phyloP scores from a whole-genome alignment of 2,888 invertebrate genomes.

The Aporophyla nigra region DNA sequence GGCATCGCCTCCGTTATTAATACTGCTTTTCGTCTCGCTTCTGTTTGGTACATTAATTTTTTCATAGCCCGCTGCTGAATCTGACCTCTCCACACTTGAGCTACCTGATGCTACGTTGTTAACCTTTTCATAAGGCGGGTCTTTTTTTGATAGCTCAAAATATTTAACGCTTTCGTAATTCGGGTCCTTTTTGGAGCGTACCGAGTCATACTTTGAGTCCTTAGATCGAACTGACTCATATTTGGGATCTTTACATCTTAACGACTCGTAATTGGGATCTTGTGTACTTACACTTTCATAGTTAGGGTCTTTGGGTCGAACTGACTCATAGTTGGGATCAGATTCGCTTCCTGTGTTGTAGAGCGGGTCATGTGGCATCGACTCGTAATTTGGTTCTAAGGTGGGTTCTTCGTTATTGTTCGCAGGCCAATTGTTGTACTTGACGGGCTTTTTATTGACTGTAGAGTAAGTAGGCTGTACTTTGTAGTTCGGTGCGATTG shows the following conservation, averaged over 20 bases:
- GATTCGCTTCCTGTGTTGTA: constrained; percentile 94
- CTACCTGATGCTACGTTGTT: constrained; percentile 78
- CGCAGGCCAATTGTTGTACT: constrained; percentile 89
- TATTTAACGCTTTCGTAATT: constrained; percentile 96
- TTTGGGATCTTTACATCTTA: constrained; percentile 92
- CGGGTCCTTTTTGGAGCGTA: constrained; percentile 92
- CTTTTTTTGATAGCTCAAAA: constrained; percentile 90
- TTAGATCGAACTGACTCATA: constrained; percentile 89
- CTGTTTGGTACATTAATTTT: constrained; percentile 82
- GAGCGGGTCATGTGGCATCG: constrained; percentile 92
- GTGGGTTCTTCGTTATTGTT: constrained; percentile 89
- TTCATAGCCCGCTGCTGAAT: constrained; percentile 86
- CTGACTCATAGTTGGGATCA: constrained; percentile 93
- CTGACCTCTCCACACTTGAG: constrained; percentile 80
- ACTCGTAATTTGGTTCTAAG: constrained; percentile 94
- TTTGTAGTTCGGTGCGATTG: constrained; percentile 86
- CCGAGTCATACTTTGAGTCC: constrained; percentile 94
- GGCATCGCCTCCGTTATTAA: constrained; percentile 84
- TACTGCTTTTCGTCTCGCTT: constrained; percentile 84
- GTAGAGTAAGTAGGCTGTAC: constrained; percentile 90
- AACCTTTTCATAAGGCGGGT: constrained; percentile 93
- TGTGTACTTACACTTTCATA: constrained; percentile 93
- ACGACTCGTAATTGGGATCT: constrained; percentile 93
- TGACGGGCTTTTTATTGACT: constrained; percentile 89
- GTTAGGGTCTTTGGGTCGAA: constrained; percentile 92